Evolutionary conservation across 2,888 invertebrate genomes (phyloP), one percentile per base, ranked within the genome.

Genomic region (Pedicia rivosa): DNA sequence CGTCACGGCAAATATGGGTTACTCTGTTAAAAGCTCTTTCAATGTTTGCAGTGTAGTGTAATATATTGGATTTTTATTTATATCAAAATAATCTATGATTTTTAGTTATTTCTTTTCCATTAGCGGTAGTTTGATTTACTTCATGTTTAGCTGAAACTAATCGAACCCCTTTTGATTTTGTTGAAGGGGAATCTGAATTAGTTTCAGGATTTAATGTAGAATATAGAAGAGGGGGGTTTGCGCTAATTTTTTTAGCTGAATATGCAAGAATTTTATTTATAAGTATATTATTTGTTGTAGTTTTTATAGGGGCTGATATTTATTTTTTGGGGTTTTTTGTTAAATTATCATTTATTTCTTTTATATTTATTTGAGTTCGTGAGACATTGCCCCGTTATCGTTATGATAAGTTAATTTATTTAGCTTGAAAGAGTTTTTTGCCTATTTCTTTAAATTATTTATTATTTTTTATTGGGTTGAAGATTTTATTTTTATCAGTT

Each of bases 201-300:
- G 76, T 78, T 45, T 77, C 74, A 3, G 78, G 78, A 0, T 80
- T 77, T 73, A 78, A 78, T 68, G 59, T 73, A 47, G 78, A 79
- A 41, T 78, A 74, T 66, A 67, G 71, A 61, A 67, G 70, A 46
- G 68, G 70, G 0, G 65, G 68, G 13, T 75, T 76, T 72, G 69
- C 70, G 40, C 64, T 75, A 57, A 69, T 75, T 68, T 74, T 74
- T 70, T 64, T 75, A 52, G 65, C 69, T 31, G 72, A 74, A 47
- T 73, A 74, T 66, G 59, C 66, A 9, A 34, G 24, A 8, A 34
- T 34, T 34, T 24, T 34, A 13, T 34, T 34, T 34, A 24, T 34
- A 10, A 34, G 33, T 9, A 24, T 34, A n/a, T 34, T 34, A 34
- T 34, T 24, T 34, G 3, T 2, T 13, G 33, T 24, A 13, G 14